Evolutionary conservation across 2,888 invertebrate genomes (phyloP).

Genomic region (Leptogaster cylindrica): DNA sequence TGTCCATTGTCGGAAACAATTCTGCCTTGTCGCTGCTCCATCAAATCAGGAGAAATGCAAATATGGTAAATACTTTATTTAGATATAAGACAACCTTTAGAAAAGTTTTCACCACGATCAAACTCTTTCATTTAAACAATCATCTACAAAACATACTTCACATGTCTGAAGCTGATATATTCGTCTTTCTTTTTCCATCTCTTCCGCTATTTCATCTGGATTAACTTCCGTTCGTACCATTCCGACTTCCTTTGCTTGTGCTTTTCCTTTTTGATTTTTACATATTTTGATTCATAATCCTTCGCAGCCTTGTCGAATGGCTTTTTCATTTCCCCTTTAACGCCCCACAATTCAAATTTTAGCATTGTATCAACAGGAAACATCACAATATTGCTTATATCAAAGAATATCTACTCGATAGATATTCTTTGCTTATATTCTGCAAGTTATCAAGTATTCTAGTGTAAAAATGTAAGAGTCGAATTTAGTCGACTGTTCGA

Average conservation of each 20-base stretch:
- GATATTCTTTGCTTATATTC: no score
- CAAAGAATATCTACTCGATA: no score
- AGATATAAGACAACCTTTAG: no score
- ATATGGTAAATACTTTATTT: constrained; percentile 82
- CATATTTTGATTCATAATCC: constrained; percentile 96
- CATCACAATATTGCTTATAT: constrained; percentile 95
- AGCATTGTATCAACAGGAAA: constrained; percentile 94
- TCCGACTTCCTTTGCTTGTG: constrained; percentile 93
- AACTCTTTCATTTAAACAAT: no score
- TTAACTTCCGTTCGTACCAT: constrained; percentile 88
- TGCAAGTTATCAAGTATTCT: no score
- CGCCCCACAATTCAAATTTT: constrained; percentile 90
- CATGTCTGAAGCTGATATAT: constrained; percentile 97
- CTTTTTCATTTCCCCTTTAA: constrained; percentile 90
- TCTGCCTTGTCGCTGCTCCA: constrained; percentile 81
- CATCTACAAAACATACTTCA: constrained; percentile 69
- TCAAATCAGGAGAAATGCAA: constrained; percentile 79
- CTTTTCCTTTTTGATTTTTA: constrained; percentile 97
- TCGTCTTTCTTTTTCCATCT: constrained; percentile 96
- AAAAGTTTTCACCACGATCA: no score
- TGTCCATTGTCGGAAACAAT: constrained; percentile 81
- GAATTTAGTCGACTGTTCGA: no score
- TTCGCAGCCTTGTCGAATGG: constrained; percentile 97
- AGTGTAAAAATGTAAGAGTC: no score
- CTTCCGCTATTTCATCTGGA: constrained; percentile 92